phyloP scores from a whole-genome alignment of 1,140 invertebrate species.

The Homalodisca vitripennis region DNA sequence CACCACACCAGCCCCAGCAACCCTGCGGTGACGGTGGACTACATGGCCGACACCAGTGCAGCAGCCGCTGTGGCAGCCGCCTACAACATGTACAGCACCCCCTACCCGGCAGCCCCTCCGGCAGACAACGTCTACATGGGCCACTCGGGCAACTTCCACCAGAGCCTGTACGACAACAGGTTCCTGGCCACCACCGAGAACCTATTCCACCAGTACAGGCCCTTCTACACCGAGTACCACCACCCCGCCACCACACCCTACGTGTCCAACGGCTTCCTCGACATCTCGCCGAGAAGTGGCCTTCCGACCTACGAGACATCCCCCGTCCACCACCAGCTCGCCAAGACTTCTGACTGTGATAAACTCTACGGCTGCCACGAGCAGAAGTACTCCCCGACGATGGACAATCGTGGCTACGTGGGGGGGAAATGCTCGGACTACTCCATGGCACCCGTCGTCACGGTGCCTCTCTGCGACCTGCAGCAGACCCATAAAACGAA shows the following conservation, averaged over 20 bases:
- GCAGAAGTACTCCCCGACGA: slow-evolving; percentile 50
- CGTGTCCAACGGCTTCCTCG: slow-evolving; percentile 77
- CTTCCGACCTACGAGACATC: slow-evolving; percentile 56
- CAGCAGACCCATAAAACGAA: slow-evolving; percentile 31
- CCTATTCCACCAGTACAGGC: slow-evolving; percentile 82
- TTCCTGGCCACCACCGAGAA: slow-evolving; percentile 76
- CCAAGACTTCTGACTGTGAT: slow-evolving; percentile 48
- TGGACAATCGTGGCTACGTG: slow-evolving; percentile 54
- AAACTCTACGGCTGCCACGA: slow-evolving; percentile 62
- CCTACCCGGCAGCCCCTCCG: slow-evolving; percentile 59
- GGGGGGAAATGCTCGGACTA: slow-evolving; percentile 52
- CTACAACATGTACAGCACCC: slow-evolving; percentile 76
- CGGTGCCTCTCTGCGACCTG: slow-evolving; percentile 43
- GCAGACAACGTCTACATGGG: slow-evolving; percentile 67
- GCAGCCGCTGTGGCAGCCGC: slow-evolving; percentile 66
- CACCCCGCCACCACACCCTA: slow-evolving; percentile 64
- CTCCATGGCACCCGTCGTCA: slow-evolving; percentile 48
- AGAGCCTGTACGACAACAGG: slow-evolving; percentile 71
- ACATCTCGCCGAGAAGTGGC: slow-evolving; percentile 56
- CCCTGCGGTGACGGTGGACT: slow-evolving; percentile 56
- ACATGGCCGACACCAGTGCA: slow-evolving; percentile 63
- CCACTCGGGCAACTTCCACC: slow-evolving; percentile 66
- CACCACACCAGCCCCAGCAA: slow-evolving; percentile 44
- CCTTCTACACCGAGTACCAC: slow-evolving; percentile 75
- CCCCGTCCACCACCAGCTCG: slow-evolving; percentile 51